Conservation (phyloP, 1,140 invertebrate species). For the Forficula auricularia region DNA sequence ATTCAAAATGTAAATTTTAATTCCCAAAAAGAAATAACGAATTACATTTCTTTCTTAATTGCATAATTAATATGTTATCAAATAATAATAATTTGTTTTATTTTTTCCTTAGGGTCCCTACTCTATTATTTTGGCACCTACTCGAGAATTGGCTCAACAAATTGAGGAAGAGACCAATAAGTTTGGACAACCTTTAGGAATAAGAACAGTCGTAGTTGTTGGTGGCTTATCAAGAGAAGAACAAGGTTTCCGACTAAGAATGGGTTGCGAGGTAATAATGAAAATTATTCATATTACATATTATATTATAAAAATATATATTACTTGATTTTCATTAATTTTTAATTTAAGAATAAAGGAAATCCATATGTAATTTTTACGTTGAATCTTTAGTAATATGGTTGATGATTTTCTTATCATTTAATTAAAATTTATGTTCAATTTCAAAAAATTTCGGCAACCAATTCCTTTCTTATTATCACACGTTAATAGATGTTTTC, state of each 20-base stretch:
- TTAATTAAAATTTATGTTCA: too few relatives aligned
- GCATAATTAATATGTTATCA: too few relatives aligned
- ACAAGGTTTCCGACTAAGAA: slow-evolving; percentile 87
- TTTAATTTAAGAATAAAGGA: neutral
- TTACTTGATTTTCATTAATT: neutral
- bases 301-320: slow-evolving; percentile 1
- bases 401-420: neutral
- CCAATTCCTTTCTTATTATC: too few relatives aligned
- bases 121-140: slow-evolving; percentile 96
- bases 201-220: slow-evolving; percentile 93
- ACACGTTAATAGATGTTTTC: too few relatives aligned
- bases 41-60: too few relatives aligned
- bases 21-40: too few relatives aligned
- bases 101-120: slow-evolving; percentile 65
- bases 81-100: too few relatives aligned
- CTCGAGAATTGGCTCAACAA: slow-evolving; percentile 96
- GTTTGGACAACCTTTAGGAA: slow-evolving; percentile 87
- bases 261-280: slow-evolving; percentile 78
- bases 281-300: neutral
- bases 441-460: too few relatives aligned
- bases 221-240: slow-evolving; percentile 95
- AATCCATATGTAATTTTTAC: neutral
- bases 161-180: slow-evolving; percentile 99
- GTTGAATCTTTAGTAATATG: neutral
- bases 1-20: too few relatives aligned